Base-by-base conservation (phyloP, 2,888 invertebrate genomes). In the Exocentrus adspersus region DNA sequence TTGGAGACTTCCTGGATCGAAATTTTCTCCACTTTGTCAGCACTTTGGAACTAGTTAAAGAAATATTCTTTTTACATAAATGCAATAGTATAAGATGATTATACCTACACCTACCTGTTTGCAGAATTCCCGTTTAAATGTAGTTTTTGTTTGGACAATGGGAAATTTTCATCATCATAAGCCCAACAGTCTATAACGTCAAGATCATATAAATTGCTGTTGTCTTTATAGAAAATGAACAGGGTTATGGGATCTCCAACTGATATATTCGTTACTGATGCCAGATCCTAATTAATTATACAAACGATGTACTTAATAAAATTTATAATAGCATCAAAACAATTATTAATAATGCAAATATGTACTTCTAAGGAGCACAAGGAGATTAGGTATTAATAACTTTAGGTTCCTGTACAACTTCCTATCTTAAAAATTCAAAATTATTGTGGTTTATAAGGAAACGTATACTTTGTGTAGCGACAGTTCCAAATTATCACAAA, bases 181-280 rank as follows among this genome's bases (percentile, higher is more conserved):
- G 91, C 92, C 87, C 89, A 91, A 73, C 92, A 92, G 76, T 91
- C 90, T 61, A 89, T 86, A 28, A 92, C 89, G 73, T 86, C 87
- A 4, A 91, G 81, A 75, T 90, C 90, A 75, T 89, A 90, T 61
- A 87, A 85, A 30, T 85, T 86, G 53, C 87, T 85, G 0, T 84
- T 79, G 76, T 91, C 91, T 74, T 88, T 89, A 53, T 91, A 83
- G 79, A 90, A 90, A 0, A 92, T 88, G 19, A 91, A 82, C 50
- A 92, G 87, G 0, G 90, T 89, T 19, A 92, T 83, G 62, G 89
- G 87, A 74, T 90, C 90, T 5, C 92, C 92, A 62, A 91, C 88
- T 80, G 88, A 88, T 37, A 91, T 58, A 19, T 58, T 57, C 46
- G 19, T 57, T 21, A 46, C 17, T 10, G 32, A 37, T 3, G 43